A percentile compares a stretch with the other conserved stretches of the same genome.
Conservation (phyloP, 2,113 vertebrate genomes). For the Leptocoma aspasia region DNA sequence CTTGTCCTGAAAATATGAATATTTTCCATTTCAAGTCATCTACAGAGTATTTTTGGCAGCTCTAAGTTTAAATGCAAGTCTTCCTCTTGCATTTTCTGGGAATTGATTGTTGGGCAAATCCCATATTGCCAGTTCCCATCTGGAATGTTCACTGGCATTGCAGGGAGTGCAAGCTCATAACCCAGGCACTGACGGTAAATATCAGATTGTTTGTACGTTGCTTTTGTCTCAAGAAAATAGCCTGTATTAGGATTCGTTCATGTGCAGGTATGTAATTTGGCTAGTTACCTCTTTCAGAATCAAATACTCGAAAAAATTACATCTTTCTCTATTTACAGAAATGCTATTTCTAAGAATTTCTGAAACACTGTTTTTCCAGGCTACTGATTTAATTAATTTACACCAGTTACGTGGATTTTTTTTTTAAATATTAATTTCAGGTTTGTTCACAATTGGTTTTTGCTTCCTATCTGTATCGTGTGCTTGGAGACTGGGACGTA, state of each 20-base stretch:
- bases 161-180: neutral
- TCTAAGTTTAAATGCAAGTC: neutral
- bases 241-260: neutral
- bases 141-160: neutral
- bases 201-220: neutral
- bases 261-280: neutral
- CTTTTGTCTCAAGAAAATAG: neutral
- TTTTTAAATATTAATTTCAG: neutral
- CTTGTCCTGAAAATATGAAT: neutral
- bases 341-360: neutral
- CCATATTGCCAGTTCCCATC: neutral
- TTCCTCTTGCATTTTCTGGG: neutral
- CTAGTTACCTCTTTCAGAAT: neutral
- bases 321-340: neutral
- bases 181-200: neutral
- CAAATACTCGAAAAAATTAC: neutral
- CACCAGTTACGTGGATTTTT: neutral
- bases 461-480: neutral
- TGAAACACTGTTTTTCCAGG: neutral
- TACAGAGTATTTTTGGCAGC: neutral
- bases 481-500: neutral
- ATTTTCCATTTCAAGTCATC: neutral
- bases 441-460: conserved; percentile 7
- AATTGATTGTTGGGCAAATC: neutral
- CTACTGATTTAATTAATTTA: neutral